Evolutionary conservation across 2,888 invertebrate genomes (phyloP).

Genomic region (Drosophila yooni): DNA sequence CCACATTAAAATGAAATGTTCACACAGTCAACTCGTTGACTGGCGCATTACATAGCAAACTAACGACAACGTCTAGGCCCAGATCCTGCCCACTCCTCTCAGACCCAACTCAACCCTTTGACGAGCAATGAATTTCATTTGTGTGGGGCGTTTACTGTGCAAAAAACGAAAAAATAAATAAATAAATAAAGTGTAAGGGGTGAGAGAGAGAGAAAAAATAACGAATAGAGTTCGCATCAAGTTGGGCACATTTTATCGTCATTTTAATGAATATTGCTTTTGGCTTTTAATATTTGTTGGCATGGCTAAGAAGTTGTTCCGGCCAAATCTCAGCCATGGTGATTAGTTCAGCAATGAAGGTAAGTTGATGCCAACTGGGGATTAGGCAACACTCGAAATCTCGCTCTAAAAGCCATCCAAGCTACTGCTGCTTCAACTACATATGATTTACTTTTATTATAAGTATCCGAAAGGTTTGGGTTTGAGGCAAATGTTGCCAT

Average conservation of each 20-base stretch:
- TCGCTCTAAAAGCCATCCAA: not conserved
- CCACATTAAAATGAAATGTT: conserved; percentile 79
- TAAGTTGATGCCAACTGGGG: conserved; percentile 39
- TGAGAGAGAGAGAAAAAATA: not conserved
- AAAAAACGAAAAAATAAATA: conserved; percentile 12
- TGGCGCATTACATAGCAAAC: conserved; percentile 32
- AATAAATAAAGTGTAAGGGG: not conserved
- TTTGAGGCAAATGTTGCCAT: not conserved
- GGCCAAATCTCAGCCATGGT: conserved; percentile 40
- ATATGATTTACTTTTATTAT: conserved; percentile 37
- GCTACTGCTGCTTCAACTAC: conserved; percentile 16
- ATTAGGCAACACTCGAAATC: conserved; percentile 9
- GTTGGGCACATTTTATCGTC: conserved; percentile 63
- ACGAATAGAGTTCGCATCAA: conserved; percentile 32
- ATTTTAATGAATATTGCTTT: conserved; percentile 79
- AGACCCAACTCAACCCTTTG: conserved; percentile 42
- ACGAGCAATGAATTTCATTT: conserved; percentile 64
- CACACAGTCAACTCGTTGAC: conserved; percentile 63
- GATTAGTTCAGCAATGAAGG: conserved; percentile 43
- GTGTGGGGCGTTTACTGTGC: conserved; percentile 16
- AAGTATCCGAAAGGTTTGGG: not conserved
- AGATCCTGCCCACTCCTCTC: not conserved
- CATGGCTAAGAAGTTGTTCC: conserved; percentile 26
- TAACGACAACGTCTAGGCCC: conserved; percentile 69
- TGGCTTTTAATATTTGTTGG: conserved; percentile 68